Conservation (phyloP, 2,888 invertebrate genomes). For the Andrena flavipes region DNA sequence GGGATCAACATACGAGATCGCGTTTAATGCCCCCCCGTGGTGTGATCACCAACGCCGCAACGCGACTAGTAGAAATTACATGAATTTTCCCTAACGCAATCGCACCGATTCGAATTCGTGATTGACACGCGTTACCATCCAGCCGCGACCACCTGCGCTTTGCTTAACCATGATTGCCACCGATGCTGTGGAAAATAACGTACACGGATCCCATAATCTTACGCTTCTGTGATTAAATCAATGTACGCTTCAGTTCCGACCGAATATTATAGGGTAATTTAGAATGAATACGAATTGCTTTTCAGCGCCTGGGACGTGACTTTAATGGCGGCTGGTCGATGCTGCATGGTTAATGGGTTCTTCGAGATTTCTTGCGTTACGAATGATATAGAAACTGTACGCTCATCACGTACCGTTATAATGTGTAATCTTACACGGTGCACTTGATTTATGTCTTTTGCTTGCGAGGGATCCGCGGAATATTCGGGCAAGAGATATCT, state of each 20-base stretch:
- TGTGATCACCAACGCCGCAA: conserved; percentile 21
- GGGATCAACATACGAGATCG: not conserved
- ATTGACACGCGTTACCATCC: conserved; percentile 17
- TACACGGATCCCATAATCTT: not conserved
- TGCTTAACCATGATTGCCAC: conserved; percentile 4
- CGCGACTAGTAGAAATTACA: conserved; percentile 37
- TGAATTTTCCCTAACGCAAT: conserved; percentile 20
- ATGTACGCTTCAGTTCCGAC: not conserved
- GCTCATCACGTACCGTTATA: not conserved
- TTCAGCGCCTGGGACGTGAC: not conserved
- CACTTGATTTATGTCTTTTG: too few species aligned
- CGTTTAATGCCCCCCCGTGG: not conserved
- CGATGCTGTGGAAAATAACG: conserved; percentile 1
- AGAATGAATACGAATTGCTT: not conserved
- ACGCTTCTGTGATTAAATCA: conserved; percentile 9
- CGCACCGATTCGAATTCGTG: conserved; percentile 12
- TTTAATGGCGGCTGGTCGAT: not conserved
- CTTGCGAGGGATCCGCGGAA: not conserved
- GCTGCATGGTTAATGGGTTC: not conserved
- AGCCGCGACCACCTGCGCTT: conserved; percentile 2
- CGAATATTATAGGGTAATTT: conserved; percentile 1
- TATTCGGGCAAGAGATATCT: not conserved
- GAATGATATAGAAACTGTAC: not conserved
- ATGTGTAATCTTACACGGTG: too few species aligned
- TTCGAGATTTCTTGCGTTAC: not conserved